Evolutionary conservation across 1,140 invertebrate species (phyloP).

Genomic region (Asobara japonica): DNA sequence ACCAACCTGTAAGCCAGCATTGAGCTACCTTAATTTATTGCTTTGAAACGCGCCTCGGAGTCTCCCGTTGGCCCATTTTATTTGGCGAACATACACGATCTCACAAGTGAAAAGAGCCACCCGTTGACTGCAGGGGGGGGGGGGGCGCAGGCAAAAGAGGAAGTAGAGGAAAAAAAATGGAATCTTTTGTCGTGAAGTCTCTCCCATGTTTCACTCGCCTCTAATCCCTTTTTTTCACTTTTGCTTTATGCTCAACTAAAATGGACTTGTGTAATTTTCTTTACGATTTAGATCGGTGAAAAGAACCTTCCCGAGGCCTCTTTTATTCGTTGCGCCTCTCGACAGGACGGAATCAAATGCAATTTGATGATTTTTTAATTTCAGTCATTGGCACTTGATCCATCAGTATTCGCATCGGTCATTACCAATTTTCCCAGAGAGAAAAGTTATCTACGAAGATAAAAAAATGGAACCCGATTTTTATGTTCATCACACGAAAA

Average conservation of each 20-base stretch:
- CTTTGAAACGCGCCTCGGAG: neutral
- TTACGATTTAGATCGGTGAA: neutral
- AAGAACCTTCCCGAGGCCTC: neutral
- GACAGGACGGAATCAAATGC: neutral
- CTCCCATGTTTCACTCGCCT: slow-evolving; percentile 17
- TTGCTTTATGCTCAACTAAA: neutral
- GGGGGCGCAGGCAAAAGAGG: neutral
- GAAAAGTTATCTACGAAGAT: too few species aligned
- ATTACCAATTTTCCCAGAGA: neutral
- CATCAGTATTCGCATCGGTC: neutral
- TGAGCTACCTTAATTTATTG: neutral
- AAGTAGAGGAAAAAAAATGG: slow-evolving; percentile 36
- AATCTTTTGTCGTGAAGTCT: slow-evolving; percentile 46
- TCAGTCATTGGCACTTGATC: too few species aligned
- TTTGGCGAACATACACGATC: slow-evolving; percentile 1
- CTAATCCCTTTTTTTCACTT: slow-evolving; percentile 17
- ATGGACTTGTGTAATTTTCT: neutral
- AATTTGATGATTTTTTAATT: neutral
- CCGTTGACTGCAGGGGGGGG: neutral
- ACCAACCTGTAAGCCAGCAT: too few species aligned
- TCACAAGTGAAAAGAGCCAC: neutral
- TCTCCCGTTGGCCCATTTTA: neutral
- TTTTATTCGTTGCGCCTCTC: neutral
- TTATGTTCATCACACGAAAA: too few species aligned
- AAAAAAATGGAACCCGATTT: too few species aligned